Conservation (phyloP, 1,140 invertebrate genomes). For the Planococcus citri region DNA sequence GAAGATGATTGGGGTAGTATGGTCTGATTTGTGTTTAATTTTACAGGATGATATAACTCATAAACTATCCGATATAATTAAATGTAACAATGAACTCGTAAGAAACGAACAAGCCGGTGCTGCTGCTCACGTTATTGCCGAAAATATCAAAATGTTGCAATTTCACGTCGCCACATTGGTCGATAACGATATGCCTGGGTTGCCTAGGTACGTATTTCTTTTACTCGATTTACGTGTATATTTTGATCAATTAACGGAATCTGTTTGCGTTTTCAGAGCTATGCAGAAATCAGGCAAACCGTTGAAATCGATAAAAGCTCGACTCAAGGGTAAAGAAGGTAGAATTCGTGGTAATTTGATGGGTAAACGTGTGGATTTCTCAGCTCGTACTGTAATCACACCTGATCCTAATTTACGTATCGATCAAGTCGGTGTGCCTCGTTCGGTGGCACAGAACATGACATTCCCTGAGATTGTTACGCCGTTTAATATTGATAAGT, state of each 20-base stretch:
- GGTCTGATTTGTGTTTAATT: no score
- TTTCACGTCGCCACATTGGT: constrained; percentile 97
- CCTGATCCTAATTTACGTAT: constrained; percentile 97
- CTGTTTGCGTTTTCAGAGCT: constrained; percentile 74
- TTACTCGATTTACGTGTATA: background rate
- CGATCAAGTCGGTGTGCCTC: constrained; percentile 95
- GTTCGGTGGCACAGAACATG: constrained; percentile 96
- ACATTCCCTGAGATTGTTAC: constrained; percentile 99
- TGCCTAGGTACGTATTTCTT: constrained; percentile 54
- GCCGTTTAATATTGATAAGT: constrained; percentile 95
- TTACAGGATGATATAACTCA: constrained; percentile 98
- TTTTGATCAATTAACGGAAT: no score
- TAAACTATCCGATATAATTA: constrained; percentile 97
- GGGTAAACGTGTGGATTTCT: constrained; percentile 99
- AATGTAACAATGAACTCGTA: constrained; percentile 92
- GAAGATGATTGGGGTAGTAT: no score
- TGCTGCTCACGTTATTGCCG: constrained; percentile 88
- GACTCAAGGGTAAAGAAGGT: constrained; percentile 90
- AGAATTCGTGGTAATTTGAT: constrained; percentile 97
- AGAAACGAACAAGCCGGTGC: constrained; percentile 93
- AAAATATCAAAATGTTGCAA: constrained; percentile 97
- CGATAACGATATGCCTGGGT: constrained; percentile 97
- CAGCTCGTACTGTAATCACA: constrained; percentile 97
- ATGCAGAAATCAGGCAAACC: constrained; percentile 99
- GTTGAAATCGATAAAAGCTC: constrained; percentile 89